phyloP scores from a whole-genome alignment of 53 echinoderm and acorn worm genomes.

The Antedon mediterranea region DNA sequence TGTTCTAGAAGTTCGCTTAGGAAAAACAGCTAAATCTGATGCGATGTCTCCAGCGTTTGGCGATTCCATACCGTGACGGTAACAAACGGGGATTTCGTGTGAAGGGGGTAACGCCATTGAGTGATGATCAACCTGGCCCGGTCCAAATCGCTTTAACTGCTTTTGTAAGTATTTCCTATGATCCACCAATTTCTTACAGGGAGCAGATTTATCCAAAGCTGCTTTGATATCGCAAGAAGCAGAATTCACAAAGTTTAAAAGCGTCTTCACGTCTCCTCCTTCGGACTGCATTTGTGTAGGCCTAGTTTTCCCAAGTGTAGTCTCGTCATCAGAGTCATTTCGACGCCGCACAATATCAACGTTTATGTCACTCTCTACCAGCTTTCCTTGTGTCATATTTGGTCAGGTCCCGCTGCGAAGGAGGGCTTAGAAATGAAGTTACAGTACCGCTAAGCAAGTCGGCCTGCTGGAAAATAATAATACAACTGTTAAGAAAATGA shows the following conservation, averaged over 20 bases:
- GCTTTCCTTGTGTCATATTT: not conserved
- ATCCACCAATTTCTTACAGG: slow-evolving; percentile 8
- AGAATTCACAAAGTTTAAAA: slow-evolving; percentile 78
- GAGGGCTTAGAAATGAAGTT: not conserved
- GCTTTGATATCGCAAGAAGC: slow-evolving; percentile 94
- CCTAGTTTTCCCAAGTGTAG: not conserved
- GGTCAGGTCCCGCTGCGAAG: not conserved
- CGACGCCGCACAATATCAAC: not conserved
- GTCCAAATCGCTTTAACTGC: slow-evolving; percentile 4
- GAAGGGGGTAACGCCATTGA: not conserved
- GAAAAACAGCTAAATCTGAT: not conserved
- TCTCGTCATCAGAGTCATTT: not conserved
- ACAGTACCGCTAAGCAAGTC: not conserved
- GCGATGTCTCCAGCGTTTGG: not conserved
- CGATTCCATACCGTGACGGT: not conserved
- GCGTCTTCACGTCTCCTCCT: slow-evolving; percentile 60
- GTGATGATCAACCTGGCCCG: not conserved
- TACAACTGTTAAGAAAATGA: not conserved
- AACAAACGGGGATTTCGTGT: not conserved
- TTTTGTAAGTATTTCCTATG: slow-evolving; percentile 15
- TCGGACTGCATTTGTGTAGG: not conserved
- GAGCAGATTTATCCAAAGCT: slow-evolving; percentile 64
- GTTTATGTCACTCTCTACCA: not conserved
- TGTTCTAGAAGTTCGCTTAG: not conserved
- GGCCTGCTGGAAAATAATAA: not conserved